Evolutionary conservation across 2,888 invertebrate species (phyloP).

Genomic region (Candidula unifasciata): DNA sequence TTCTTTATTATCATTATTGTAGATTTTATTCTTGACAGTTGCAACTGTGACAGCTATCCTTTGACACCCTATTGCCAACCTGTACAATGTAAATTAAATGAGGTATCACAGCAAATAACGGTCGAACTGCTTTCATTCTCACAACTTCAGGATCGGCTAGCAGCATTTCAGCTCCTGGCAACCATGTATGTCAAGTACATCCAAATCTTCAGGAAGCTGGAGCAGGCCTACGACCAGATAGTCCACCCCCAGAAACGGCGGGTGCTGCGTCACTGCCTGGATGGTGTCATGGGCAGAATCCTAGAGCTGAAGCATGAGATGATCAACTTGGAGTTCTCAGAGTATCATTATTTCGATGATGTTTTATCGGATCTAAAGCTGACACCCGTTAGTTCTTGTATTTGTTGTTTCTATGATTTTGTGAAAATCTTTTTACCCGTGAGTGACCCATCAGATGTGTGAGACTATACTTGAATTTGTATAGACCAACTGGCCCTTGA

Average conservation of each 20-base stretch:
- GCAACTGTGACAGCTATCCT: too few species aligned
- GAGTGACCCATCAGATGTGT: too few species aligned
- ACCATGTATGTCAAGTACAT: conserved; percentile 89
- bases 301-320: conserved; percentile 92
- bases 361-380: conserved; percentile 85
- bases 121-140: not conserved
- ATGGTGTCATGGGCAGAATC: conserved; percentile 86
- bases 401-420: not conserved
- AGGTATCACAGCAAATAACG: too few species aligned
- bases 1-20: too few species aligned
- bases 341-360: conserved; percentile 92
- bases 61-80: too few species aligned
- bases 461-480: too few species aligned
- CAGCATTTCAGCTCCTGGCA: conserved; percentile 77
- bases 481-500: too few species aligned
- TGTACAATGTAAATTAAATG: too few species aligned
- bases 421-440: too few species aligned
- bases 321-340: conserved; percentile 90
- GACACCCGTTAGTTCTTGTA: conserved; percentile 81
- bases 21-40: too few species aligned
- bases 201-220: conserved; percentile 85
- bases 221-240: conserved; percentile 91
- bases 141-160: conserved; percentile 74
- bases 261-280: conserved; percentile 82
- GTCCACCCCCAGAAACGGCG: conserved; percentile 94